These are phyloP conservation scores for Phthorimaea operculella DNA, from an alignment of 1,140 invertebrate genomes.

Conservation along the genomic window DNA sequence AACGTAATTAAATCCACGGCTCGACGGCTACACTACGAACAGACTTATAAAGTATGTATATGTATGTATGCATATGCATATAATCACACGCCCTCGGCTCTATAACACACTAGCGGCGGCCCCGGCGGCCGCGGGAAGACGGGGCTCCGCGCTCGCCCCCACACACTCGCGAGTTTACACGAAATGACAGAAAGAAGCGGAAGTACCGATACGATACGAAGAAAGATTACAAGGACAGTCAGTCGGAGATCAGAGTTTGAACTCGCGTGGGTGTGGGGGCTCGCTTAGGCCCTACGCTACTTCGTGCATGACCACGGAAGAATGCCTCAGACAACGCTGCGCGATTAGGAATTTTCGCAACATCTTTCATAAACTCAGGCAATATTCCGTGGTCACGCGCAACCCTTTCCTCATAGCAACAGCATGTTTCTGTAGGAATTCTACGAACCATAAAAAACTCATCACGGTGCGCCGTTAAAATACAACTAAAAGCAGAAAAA, in stretches of 20 bases:
- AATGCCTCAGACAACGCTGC: too few species aligned
- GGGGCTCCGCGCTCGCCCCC: background rate
- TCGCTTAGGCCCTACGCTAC: background rate
- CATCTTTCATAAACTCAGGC: too few species aligned
- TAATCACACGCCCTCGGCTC: slow-evolving; percentile 3
- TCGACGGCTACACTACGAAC: slow-evolving; percentile 10
- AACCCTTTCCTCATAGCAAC: too few species aligned
- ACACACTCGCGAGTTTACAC: background rate
- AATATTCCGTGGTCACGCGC: too few species aligned
- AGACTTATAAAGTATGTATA: slow-evolving; percentile 8
- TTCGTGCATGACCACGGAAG: too few species aligned
- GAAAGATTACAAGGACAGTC: background rate
- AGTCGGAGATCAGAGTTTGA: background rate
- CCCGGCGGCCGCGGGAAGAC: background rate
- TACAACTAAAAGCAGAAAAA: too few species aligned
- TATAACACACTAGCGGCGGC: background rate
- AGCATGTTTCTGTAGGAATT: too few species aligned
- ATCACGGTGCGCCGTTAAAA: too few species aligned
- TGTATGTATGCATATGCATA: slow-evolving; percentile 5
- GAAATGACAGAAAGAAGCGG: background rate
- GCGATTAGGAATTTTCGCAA: too few species aligned
- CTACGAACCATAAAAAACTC: too few species aligned
- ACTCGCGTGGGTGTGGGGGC: background rate
- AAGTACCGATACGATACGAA: background rate
- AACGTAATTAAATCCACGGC: background rate